phyloP scores from a whole-genome alignment of 2,888 invertebrate genomes.

The Schizaphis graminum region DNA sequence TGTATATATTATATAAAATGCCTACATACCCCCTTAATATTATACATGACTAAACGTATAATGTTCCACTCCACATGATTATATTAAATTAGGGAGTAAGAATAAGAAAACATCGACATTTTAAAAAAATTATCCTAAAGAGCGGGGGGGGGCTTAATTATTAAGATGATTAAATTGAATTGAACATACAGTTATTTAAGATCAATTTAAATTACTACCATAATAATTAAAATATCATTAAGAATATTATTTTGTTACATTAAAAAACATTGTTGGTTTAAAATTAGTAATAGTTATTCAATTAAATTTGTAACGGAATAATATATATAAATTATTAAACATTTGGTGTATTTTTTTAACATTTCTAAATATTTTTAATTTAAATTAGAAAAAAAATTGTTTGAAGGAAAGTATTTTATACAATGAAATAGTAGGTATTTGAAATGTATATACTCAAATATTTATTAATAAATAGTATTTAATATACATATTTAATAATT shows the following conservation, averaged over 20 bases:
- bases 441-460: not conserved
- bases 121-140: no score
- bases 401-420: not conserved
- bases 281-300: not conserved
- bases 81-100: no score
- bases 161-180: not conserved
- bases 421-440: not conserved
- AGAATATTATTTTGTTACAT: not conserved
- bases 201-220: not conserved
- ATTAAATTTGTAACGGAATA: not conserved
- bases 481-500: not conserved
- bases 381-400: not conserved
- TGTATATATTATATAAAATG: no score
- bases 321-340: not conserved
- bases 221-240: not conserved
- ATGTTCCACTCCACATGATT: no score
- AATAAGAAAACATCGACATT: no score
- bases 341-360: not conserved
- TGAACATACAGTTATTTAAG: not conserved
- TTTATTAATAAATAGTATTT: not conserved
- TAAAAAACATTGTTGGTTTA: not conserved
- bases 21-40: no score
- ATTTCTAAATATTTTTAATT: not conserved
- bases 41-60: no score
- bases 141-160: no score